phyloP scores from a whole-genome alignment of 1,140 invertebrate genomes.

The Drosophila lacteicornis region DNA sequence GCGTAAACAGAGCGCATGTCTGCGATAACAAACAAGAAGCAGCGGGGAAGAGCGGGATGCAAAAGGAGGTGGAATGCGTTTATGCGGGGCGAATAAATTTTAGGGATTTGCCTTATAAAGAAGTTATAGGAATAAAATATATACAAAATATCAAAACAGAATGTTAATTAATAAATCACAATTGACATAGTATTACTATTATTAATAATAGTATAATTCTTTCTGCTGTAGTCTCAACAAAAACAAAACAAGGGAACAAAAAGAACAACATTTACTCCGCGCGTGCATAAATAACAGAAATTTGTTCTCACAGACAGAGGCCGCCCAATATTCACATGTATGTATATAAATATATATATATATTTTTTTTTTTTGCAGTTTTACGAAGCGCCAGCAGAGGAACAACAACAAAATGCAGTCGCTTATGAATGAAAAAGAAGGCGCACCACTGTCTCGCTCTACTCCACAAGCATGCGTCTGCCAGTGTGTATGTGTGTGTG shows the following conservation, averaged over 20 bases:
- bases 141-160: neutral
- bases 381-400: slow-evolving; percentile 35
- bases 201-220: too few relatives aligned
- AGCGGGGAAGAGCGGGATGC: neutral
- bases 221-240: slow-evolving; percentile 5
- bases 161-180: neutral
- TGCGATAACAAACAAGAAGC: slow-evolving; percentile 26
- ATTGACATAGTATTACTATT: too few relatives aligned
- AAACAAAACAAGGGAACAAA: slow-evolving; percentile 18
- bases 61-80: slow-evolving; percentile 6
- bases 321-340: slow-evolving; percentile 4
- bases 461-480: slow-evolving; percentile 8
- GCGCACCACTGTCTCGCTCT: slow-evolving; percentile 37
- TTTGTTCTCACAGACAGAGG: slow-evolving; percentile 22
- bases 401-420: slow-evolving; percentile 42
- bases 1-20: slow-evolving; percentile 60
- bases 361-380: slow-evolving; percentile 19
- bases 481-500: neutral
- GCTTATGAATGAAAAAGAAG: slow-evolving; percentile 57
- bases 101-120: neutral
- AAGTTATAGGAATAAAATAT: neutral
- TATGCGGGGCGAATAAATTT: neutral
- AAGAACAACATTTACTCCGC: slow-evolving; percentile 14
- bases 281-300: slow-evolving; percentile 30
- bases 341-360: neutral